These are phyloP conservation scores for Mesocricetus auratus DNA, from an alignment of 2,113 vertebrate species.

Conservation along the genomic window DNA sequence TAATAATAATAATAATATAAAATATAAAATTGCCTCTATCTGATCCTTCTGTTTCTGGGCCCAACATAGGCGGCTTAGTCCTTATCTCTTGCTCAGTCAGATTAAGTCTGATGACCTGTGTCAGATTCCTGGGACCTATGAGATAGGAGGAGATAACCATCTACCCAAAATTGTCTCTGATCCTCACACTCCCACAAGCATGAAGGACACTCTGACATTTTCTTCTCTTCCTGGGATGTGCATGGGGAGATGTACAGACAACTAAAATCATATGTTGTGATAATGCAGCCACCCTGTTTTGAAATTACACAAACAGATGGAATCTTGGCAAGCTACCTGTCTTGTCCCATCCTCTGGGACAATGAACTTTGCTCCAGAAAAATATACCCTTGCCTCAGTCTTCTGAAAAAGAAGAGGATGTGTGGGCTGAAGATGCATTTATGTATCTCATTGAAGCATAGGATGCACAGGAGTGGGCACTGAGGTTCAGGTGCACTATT, in stretches of 20 bases:
- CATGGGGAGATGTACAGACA: no score
- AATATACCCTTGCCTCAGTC: neutral
- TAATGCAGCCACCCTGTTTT: conserved; percentile 9
- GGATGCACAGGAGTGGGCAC: neutral
- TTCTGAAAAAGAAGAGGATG: neutral
- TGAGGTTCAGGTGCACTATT: neutral
- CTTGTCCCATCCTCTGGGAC: neutral
- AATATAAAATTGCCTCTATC: neutral
- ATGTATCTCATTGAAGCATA: neutral
- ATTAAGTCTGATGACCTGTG: neutral
- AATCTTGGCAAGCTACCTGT: neutral
- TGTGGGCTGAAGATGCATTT: neutral
- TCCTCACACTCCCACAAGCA: conserved; percentile 61
- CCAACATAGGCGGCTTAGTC: conserved; percentile 44
- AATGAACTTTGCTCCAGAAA: neutral
- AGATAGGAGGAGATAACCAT: neutral
- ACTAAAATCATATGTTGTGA: neutral
- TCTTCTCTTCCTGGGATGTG: no score
- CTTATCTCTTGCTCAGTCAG: conserved; percentile 11
- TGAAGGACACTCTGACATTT: no score
- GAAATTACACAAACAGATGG: conserved; percentile 46
- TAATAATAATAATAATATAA: neutral
- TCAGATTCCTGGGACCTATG: neutral
- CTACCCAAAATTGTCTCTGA: conserved; percentile 8
- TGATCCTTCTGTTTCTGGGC: neutral